These are phyloP conservation scores for Phycodurus eques DNA, from an alignment of 2,113 vertebrate genomes.

Conservation along the genomic window DNA sequence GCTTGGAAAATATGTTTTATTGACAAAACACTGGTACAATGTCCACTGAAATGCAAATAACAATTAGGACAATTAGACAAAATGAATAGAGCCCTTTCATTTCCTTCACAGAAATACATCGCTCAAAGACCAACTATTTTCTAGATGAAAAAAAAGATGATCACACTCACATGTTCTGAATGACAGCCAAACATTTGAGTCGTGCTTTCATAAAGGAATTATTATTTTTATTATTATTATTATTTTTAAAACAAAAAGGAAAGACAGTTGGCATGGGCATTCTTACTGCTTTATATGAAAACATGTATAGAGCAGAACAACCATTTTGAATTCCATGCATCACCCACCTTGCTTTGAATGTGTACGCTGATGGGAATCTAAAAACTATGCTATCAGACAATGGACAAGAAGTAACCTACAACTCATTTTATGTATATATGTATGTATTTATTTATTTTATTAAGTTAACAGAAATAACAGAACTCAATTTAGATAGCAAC, in stretches of 20 bases:
- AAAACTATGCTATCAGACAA: too few species aligned
- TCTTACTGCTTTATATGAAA: slow-evolving; percentile 1
- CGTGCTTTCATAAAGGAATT: slow-evolving; percentile 1
- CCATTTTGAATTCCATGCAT: neutral
- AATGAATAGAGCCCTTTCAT: slow-evolving; percentile 48
- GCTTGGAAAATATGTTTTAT: slow-evolving; percentile 41
- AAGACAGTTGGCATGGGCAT: slow-evolving; percentile 22
- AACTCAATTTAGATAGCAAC: too few species aligned
- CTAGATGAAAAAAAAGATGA: slow-evolving; percentile 4
- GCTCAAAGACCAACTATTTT: neutral
- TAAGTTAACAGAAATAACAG: neutral
- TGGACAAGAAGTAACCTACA: too few species aligned
- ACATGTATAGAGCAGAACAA: neutral
- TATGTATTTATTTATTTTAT: neutral
- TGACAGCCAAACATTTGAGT: slow-evolving; percentile 28
- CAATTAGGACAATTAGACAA: slow-evolving; percentile 20
- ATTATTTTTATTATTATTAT: neutral
- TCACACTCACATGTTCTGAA: slow-evolving; percentile 2
- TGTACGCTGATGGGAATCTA: too few species aligned
- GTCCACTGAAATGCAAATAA: slow-evolving; percentile 35
- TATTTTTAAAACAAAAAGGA: slow-evolving; percentile 17
- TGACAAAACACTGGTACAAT: slow-evolving; percentile 55
- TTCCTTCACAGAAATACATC: slow-evolving; percentile 34
- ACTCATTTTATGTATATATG: too few species aligned
- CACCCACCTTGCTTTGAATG: too few species aligned